Conservation (phyloP, 2,888 invertebrate genomes). For the Phorcus lineatus region DNA sequence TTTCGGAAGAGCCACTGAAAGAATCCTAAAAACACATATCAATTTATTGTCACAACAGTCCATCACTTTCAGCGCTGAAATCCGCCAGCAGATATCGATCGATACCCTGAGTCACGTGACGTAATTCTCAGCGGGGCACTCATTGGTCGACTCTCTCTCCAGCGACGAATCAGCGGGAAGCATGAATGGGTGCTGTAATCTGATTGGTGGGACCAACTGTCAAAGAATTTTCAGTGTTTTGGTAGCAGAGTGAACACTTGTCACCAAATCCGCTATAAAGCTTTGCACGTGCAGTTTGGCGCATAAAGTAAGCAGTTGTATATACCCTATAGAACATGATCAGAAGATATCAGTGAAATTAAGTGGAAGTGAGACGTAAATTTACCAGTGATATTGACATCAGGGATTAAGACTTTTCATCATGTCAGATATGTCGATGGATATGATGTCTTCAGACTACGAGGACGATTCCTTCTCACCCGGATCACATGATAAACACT, state of each 20-base stretch:
- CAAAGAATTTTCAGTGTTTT: conserved; percentile 25
- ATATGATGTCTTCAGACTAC: conserved; percentile 28
- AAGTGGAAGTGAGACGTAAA: too few species aligned
- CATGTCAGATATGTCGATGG: conserved; percentile 18
- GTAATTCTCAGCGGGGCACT: conserved; percentile 21
- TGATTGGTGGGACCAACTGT: conserved; percentile 24
- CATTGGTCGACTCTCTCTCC: conserved; percentile 1
- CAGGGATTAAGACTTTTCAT: not conserved
- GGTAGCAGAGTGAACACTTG: conserved; percentile 18
- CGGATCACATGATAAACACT: conserved; percentile 15
- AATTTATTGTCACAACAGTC: conserved; percentile 16
- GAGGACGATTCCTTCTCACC: conserved; percentile 28
- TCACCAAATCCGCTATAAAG: not conserved
- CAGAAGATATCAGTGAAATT: too few species aligned
- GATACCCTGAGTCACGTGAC: not conserved
- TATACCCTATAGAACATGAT: too few species aligned
- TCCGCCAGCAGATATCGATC: not conserved
- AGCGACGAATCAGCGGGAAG: conserved; percentile 32
- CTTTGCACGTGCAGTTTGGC: not conserved
- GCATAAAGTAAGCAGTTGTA: not conserved
- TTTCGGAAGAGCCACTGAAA: not conserved
- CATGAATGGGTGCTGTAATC: not conserved
- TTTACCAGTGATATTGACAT: too few species aligned
- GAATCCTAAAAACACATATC: not conserved
- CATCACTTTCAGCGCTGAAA: too few species aligned